Evolutionary conservation across 1,140 invertebrate genomes (phyloP).

Genomic region (Danaus melanippus): DNA sequence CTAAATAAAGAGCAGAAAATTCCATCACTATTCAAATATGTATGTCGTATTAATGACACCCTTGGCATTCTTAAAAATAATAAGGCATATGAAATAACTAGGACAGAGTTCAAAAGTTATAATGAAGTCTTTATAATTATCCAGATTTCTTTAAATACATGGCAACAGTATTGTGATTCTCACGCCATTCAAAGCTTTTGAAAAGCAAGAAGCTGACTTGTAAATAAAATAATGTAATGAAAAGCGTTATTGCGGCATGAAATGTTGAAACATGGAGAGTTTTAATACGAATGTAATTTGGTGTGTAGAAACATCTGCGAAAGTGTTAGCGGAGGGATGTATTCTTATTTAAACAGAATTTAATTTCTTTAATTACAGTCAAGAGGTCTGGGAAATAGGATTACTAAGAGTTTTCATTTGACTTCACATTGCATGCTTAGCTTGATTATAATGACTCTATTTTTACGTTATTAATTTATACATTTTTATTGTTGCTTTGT

Average conservation of each 20-base stretch:
- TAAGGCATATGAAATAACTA: too few relatives aligned
- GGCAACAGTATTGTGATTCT: constrained; percentile 25
- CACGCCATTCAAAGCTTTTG: constrained; percentile 27
- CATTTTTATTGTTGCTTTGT: too few relatives aligned
- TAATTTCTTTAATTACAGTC: constrained; percentile 19
- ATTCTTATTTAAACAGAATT: constrained; percentile 19
- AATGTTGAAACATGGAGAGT: constrained; percentile 14
- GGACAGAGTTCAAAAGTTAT: too few relatives aligned
- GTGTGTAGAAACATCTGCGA: constrained; percentile 21
- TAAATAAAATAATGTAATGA: constrained; percentile 44
- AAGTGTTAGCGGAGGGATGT: constrained; percentile 10
- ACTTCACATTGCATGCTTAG: too few relatives aligned
- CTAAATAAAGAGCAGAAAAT: too few relatives aligned
- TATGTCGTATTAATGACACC: too few relatives aligned
- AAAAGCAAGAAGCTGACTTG: constrained; percentile 40
- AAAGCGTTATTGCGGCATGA: constrained; percentile 23
- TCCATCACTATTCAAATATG: too few relatives aligned
- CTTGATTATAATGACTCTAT: too few relatives aligned
- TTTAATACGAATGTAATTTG: constrained; percentile 29
- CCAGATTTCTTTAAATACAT: constrained; percentile 9
- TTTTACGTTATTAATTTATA: too few relatives aligned
- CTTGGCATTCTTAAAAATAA: too few relatives aligned
- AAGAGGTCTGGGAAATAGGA: constrained; percentile 12
- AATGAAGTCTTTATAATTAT: not conserved
- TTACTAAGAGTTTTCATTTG: not conserved